Evolutionary conservation across 2,888 invertebrate species (phyloP), one percentile per base, ranked within the genome.

Genomic region (Amphipoea lucens): DNA sequence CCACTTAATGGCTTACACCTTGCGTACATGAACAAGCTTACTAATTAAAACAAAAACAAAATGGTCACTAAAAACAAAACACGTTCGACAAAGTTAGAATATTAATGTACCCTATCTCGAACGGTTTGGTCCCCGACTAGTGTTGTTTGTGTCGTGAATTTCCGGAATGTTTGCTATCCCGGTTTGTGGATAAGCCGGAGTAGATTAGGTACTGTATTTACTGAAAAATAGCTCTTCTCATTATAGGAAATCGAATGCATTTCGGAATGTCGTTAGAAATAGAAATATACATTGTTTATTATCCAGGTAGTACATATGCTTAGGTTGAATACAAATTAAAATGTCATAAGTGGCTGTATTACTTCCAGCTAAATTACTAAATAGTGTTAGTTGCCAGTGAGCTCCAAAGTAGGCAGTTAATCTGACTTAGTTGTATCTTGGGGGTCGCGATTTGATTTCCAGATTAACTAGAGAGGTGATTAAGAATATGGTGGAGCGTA

Each of bases 21-120:
- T 76, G 86, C 83, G 36, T 75, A 77, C 74, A 83, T 80, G 79
- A 75, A 84, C 86, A 88, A 85, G 84, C 90, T 92, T 90, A 82
- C 90, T 94, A 91, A 92, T 92, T 92, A 92, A 94, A 94, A 93
- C 94, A 93, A 92, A 94, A 94, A 91, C 93, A 92, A 90, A 91
- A 90, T 89, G 85, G 88, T 85, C 82, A 90, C 87, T 88, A 88
- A 91, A 94, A 95, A 95, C 95, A 94, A 94, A 95, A 95, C 94
- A 93, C 93, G 92, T 93, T 94, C 94, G 94, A 94, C 94, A 92
- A 91, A 94, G 94, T 95, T 96, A 93, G 96, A 96, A 96, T 96
- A 96, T 95, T 96, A 95, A 96, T 96, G 96, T 90, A 87, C 84
- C 88, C 80, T 81, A 83, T 81, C 86, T 90, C 88, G 89, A 83